Percentiles rank a stretch among this genome's conserved stretches.
These are phyloP conservation scores for Bufo bufo DNA, from an alignment of 2,113 vertebrate species.

Conservation along the genomic window DNA sequence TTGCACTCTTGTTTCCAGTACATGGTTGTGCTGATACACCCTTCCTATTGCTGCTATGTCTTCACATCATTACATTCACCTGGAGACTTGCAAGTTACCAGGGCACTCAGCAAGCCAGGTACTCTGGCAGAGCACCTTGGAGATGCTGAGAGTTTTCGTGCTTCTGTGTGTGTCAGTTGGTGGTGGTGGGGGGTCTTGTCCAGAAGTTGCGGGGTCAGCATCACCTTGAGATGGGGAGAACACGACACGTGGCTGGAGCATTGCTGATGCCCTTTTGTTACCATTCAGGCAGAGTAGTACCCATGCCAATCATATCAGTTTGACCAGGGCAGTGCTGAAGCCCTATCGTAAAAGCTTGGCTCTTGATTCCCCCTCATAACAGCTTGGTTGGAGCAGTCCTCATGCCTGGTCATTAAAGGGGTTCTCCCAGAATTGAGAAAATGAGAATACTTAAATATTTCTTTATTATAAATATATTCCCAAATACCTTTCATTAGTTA, in stretches of 20 bases:
- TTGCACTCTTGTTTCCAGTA: constrained; percentile 20
- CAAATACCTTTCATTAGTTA: too few species aligned
- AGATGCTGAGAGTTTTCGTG: constrained; percentile 92
- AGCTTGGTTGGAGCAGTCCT: neutral
- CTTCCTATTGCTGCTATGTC: constrained; percentile 42
- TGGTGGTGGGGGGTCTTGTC: neutral
- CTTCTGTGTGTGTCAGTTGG: constrained; percentile 74
- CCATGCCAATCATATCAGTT: neutral
- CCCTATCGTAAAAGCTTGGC: neutral
- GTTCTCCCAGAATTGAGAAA: too few species aligned
- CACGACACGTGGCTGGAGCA: constrained; percentile 3
- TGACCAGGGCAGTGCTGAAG: neutral
- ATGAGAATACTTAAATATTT: too few species aligned
- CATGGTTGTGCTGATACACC: constrained; percentile 16
- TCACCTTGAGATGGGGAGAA: neutral
- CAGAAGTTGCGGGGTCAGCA: neutral
- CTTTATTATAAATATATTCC: too few species aligned
- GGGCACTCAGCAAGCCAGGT: constrained; percentile 90
- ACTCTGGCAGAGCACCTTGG: constrained; percentile 96
- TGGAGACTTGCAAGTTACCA: constrained; percentile 93
- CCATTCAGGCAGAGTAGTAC: neutral
- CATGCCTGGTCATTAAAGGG: neutral
- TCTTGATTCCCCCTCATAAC: neutral
- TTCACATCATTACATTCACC: constrained; percentile 60
- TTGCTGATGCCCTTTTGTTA: neutral